Conservation (phyloP, 2,797 vertebrate species). For the Pempheris klunzingeri region DNA sequence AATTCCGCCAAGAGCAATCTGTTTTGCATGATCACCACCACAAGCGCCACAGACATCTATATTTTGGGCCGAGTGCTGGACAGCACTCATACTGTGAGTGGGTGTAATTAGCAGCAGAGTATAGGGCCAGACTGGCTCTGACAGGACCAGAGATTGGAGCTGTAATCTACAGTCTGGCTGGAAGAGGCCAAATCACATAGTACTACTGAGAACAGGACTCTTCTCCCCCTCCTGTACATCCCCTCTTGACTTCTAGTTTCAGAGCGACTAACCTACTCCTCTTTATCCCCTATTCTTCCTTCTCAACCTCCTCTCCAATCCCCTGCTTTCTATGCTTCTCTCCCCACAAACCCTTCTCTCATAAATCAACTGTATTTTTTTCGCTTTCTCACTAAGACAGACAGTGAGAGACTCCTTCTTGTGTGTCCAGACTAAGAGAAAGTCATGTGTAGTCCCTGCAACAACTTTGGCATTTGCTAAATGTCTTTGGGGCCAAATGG, state of each 20-base stretch:
- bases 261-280: not conserved
- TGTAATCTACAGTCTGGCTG: slow-evolving; percentile 80
- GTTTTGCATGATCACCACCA: slow-evolving; percentile 80
- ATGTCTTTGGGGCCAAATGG: slow-evolving; percentile 68
- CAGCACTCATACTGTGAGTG: slow-evolving; percentile 73
- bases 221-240: not conserved
- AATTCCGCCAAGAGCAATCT: slow-evolving; percentile 76
- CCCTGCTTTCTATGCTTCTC: slow-evolving; percentile 17
- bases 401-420: slow-evolving; percentile 57
- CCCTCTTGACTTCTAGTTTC: slow-evolving; percentile 23
- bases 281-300: not conserved
- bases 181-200: slow-evolving; percentile 74
- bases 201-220: slow-evolving; percentile 27
- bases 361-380: slow-evolving; percentile 39
- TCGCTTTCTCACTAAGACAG: slow-evolving; percentile 30
- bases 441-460: slow-evolving; percentile 71
- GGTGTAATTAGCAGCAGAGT: slow-evolving; percentile 81
- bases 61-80: slow-evolving; percentile 78
- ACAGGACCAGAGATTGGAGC: slow-evolving; percentile 67
- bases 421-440: slow-evolving; percentile 64
- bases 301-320: slow-evolving; percentile 3
- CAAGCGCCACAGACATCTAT: slow-evolving; percentile 78
- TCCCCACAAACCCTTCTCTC: not conserved
- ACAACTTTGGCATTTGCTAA: slow-evolving; percentile 74
- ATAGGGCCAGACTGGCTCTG: slow-evolving; percentile 69